Conservation (phyloP, 2,888 invertebrate species). For the Elmis aenea region DNA sequence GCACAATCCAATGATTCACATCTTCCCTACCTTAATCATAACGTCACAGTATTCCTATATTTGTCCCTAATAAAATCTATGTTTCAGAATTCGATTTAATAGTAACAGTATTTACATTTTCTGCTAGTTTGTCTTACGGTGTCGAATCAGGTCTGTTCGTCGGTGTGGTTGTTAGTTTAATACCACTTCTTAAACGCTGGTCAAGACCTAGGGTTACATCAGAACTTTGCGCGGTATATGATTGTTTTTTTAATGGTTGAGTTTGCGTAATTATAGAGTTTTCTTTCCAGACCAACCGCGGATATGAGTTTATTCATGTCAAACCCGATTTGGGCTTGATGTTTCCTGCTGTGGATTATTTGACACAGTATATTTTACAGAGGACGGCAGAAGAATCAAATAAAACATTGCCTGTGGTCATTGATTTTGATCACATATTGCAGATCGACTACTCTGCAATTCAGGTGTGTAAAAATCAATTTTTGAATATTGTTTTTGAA, state of each 20-base stretch:
- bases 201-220: conserved; percentile 55
- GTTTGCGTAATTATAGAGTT: too few species aligned
- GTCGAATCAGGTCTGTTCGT: conserved; percentile 76
- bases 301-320: conserved; percentile 55
- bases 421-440: conserved; percentile 19
- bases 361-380: conserved; percentile 54
- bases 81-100: conserved; percentile 43
- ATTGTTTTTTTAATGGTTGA: too few species aligned
- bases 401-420: conserved; percentile 9
- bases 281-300: too few species aligned
- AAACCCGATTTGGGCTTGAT: conserved; percentile 63
- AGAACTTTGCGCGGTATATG: conserved; percentile 10
- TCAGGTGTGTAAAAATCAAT: conserved; percentile 11
- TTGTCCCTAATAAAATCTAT: background rate
- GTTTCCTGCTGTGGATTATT: conserved; percentile 65
- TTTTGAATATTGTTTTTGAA: background rate
- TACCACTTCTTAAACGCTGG: conserved; percentile 60
- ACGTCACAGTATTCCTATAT: background rate
- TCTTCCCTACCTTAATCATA: too few species aligned
- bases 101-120: conserved; percentile 63
- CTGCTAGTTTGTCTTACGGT: conserved; percentile 61
- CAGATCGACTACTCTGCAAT: conserved; percentile 20
- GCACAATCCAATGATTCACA: too few species aligned
- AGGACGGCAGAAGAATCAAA: conserved; percentile 38
- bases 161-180: conserved; percentile 62